Percentiles rank a stretch among this genome's conserved stretches.
Evolutionary conservation across 2,797 vertebrate genomes (phyloP).

Genomic region (Sebastes iracundus): DNA sequence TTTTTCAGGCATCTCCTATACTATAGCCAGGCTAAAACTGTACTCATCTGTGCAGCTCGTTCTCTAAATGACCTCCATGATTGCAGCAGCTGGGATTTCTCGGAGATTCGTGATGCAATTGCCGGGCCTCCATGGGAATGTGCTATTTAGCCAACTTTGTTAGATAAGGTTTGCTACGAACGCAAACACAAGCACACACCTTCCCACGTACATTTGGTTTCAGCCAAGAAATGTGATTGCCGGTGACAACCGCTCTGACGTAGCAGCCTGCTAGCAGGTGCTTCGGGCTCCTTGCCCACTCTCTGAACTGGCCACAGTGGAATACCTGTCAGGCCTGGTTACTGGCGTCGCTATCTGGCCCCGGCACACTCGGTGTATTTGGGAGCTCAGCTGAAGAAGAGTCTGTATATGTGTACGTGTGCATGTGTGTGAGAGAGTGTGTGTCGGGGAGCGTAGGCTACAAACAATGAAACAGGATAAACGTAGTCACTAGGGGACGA

Average conservation of each 20-base stretch:
- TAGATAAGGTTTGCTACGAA: conserved; percentile 20
- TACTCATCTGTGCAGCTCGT: not conserved
- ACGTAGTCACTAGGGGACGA: conserved; percentile 42
- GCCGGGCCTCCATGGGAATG: not conserved
- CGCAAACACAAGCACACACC: conserved; percentile 24
- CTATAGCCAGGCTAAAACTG: too few species aligned
- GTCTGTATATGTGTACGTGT: conserved; percentile 10
- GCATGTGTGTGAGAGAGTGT: not conserved
- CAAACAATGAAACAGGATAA: conserved; percentile 50
- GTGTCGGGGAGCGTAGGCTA: conserved; percentile 4
- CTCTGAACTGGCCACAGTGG: conserved; percentile 73
- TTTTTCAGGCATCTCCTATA: not conserved
- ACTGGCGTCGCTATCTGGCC: conserved; percentile 60
- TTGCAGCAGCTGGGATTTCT: not conserved
- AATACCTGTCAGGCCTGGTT: conserved; percentile 78
- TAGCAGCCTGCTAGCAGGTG: conserved; percentile 67
- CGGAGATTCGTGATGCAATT: not conserved
- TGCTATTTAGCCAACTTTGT: conserved; percentile 36
- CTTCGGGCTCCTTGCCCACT: conserved; percentile 67
- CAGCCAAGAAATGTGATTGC: conserved; percentile 49
- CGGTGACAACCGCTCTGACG: conserved; percentile 65
- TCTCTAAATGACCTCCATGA: not conserved
- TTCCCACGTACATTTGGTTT: conserved; percentile 37
- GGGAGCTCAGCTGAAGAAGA: conserved; percentile 44
- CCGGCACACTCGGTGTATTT: conserved; percentile 44